These are phyloP conservation scores for Leucoraja ocellata DNA, from an alignment of 2,797 vertebrate genomes.

Conservation along the genomic window DNA sequence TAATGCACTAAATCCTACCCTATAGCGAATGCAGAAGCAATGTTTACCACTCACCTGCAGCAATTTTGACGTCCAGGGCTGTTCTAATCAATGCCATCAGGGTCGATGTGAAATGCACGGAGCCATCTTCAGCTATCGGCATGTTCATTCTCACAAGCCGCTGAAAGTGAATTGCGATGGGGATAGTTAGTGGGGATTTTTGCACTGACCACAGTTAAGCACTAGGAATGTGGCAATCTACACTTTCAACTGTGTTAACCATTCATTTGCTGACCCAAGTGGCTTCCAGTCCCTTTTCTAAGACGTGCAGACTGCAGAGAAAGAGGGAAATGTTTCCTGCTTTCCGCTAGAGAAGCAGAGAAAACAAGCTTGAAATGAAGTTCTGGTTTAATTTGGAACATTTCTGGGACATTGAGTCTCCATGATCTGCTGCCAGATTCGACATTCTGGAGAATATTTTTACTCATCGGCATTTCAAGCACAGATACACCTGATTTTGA, in stretches of 20 bases:
- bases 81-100: conserved; percentile 92
- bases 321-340: neutral
- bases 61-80: conserved; percentile 84
- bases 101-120: conserved; percentile 87
- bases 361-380: neutral
- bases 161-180: conserved; percentile 51
- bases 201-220: neutral
- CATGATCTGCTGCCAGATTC: neutral
- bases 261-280: conserved; percentile 5
- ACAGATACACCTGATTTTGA: neutral
- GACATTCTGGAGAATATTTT: neutral
- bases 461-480: neutral
- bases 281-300: no score
- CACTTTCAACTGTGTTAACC: conserved; percentile 4
- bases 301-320: neutral
- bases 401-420: neutral
- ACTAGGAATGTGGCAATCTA: neutral
- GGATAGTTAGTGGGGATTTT: neutral
- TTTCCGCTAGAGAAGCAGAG: neutral
- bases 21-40: neutral
- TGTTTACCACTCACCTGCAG: conserved; percentile 65
- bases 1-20: neutral
- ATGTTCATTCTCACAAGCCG: conserved; percentile 92
- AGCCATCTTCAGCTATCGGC: conserved; percentile 83
- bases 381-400: neutral